Conservation (phyloP, 2,888 invertebrate genomes). For the Platycheirus albimanus region DNA sequence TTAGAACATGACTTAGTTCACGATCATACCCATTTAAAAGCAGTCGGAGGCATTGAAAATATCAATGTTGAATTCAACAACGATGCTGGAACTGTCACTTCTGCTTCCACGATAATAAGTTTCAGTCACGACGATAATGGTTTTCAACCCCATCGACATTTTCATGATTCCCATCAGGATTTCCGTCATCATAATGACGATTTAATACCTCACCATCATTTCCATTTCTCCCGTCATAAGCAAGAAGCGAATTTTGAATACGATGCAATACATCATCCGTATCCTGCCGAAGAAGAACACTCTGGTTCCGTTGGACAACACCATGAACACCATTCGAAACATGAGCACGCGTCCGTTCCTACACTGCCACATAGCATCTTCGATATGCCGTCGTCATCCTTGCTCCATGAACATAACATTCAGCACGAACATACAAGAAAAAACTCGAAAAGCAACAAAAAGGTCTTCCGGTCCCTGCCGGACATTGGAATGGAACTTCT, state of each 20-base stretch:
- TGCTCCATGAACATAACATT: constrained; percentile 5
- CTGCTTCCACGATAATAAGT: constrained; percentile 32
- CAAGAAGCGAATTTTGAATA: constrained; percentile 49
- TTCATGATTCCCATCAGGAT: constrained; percentile 28
- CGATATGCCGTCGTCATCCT: constrained; percentile 10
- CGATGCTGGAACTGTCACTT: constrained; percentile 11
- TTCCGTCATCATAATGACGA: constrained; percentile 20
- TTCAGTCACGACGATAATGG: constrained; percentile 11
- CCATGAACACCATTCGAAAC: neutral
- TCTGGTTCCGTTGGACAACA: too few species aligned
- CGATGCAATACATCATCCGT: constrained; percentile 9
- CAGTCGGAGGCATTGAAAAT: constrained; percentile 5
- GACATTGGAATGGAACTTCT: constrained; percentile 76
- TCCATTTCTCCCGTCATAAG: constrained; percentile 40
- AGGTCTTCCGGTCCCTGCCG: constrained; percentile 80
- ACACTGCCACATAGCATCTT: constrained; percentile 22
- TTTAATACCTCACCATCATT: constrained; percentile 26
- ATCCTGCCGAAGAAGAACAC: neutral
- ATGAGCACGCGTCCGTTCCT: constrained; percentile 3
- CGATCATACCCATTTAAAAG: neutral
- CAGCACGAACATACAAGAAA: neutral
- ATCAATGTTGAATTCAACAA: constrained; percentile 6
- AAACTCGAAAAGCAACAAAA: constrained; percentile 50
- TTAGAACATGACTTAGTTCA: constrained; percentile 15
- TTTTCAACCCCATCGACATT: constrained; percentile 28